A percentile compares a stretch with the other conserved stretches of the same genome.
phyloP scores from a whole-genome alignment of 2,797 vertebrate species.

The Enteromius radiatus region DNA sequence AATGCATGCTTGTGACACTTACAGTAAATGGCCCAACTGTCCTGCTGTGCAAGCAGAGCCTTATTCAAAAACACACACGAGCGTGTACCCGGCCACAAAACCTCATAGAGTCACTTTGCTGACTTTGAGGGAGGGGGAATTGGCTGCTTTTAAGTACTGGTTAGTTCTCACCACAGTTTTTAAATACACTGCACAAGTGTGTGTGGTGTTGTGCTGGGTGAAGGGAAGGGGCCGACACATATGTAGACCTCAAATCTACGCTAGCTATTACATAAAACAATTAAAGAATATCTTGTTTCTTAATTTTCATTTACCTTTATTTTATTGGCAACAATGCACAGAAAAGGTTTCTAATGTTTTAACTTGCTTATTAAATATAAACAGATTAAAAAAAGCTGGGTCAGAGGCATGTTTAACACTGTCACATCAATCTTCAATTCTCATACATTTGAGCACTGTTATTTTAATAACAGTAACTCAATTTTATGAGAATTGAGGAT shows the following conservation, averaged over 20 bases:
- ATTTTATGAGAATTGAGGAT: not conserved
- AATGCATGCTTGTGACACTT: not conserved
- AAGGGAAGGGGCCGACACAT: not conserved
- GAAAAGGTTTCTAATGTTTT: not conserved
- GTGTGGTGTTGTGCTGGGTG: not conserved
- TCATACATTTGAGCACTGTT: too few relatives aligned
- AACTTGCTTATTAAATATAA: not conserved
- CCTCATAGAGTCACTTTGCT: not conserved
- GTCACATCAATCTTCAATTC: too few relatives aligned
- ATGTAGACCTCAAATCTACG: not conserved
- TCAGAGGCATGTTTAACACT: too few relatives aligned
- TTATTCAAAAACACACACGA: not conserved
- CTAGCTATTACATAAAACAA: too few relatives aligned
- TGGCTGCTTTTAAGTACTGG: not conserved
- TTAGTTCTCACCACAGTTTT: not conserved
- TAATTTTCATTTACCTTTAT: not conserved
- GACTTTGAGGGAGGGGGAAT: not conserved
- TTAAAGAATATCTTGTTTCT: not conserved
- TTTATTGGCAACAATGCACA: not conserved
- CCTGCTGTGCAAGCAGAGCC: not conserved
- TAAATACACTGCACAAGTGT: not conserved
- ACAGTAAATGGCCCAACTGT: not conserved
- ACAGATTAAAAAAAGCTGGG: too few relatives aligned
- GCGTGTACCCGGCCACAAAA: not conserved
- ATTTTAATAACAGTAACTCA: too few relatives aligned